Base-by-base conservation (phyloP, 2,113 vertebrate species). In the Charina bottae region DNA sequence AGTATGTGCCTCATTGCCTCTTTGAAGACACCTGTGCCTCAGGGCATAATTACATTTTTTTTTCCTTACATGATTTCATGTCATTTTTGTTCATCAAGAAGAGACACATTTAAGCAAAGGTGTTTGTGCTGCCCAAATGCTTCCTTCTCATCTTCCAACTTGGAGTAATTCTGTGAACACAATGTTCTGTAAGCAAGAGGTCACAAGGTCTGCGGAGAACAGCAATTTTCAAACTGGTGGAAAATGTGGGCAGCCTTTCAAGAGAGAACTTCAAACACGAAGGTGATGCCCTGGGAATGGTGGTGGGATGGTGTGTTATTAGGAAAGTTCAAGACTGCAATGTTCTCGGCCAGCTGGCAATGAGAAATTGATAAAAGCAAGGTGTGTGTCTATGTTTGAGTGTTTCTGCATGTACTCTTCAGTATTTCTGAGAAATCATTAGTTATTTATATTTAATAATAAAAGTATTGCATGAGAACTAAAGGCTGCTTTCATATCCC, bases 11-110 rank as follows among this genome's bases (percentile, higher is more conserved):
- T 90, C 4, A 62, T 54, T 3, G 42, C 53, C 58, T 83, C 90
- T 92, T 56, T 1, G 1, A 88, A 64, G 28, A 2, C 24, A 93
- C 86, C 89, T 93, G 90, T 92, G 84, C 4, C 46, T 91, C 58
- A 59, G 21, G 89, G 4, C 54, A 90, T 93, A 88, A 93, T 93
- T 94, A 90, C n/a, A n/a, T 91, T 24, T 90, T 93, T 93, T 72
- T 72, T 72, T 42, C 42, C 13, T 8, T 42, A 28, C 93, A 93
- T 85, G 87, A 28, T 28, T 90, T 95, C 85, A 90, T 72, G 60
- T 17, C 0, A 1, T 64, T 33, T 93, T 92, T 85, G 56, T 87
- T 93, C 89, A 94, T 89, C n/a, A 91, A 92, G 93, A 72, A 55
- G 59, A 64, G 21, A 64, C 60, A 55, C 33, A 23, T 83, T 46